A percentile compares a stretch with the other conserved stretches of the same genome.
Evolutionary conservation across 2,888 invertebrate species (phyloP).

Genomic region (Vanessa cardui): DNA sequence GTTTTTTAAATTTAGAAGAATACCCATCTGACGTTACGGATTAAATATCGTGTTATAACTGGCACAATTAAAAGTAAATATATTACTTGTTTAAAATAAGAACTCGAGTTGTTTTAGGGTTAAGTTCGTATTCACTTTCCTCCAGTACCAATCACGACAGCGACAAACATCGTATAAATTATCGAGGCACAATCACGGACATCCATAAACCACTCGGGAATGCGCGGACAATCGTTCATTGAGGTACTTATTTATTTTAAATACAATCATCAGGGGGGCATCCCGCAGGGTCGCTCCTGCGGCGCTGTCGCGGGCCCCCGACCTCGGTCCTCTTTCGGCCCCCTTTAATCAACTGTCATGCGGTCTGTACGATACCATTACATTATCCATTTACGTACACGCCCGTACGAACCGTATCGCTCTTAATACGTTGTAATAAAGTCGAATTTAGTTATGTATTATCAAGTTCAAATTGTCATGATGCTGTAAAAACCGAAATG

Average conservation of each 20-base stretch:
- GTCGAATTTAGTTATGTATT: constrained; percentile 11
- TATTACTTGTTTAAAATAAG: not conserved
- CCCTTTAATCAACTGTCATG: constrained; percentile 83
- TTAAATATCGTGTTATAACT: no score
- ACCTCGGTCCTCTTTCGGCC: constrained; percentile 76
- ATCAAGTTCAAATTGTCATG: constrained; percentile 46
- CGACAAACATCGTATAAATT: constrained; percentile 56
- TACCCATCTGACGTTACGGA: no score
- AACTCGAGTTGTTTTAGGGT: constrained; percentile 6
- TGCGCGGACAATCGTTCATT: constrained; percentile 81
- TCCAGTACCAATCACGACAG: constrained; percentile 24
- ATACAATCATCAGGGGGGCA: constrained; percentile 81
- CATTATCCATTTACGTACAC: constrained; percentile 43
- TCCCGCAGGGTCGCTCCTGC: constrained; percentile 72
- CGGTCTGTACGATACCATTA: constrained; percentile 69
- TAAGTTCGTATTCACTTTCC: constrained; percentile 27
- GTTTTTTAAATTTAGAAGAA: no score
- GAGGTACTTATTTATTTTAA: constrained; percentile 83
- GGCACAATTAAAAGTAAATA: no score
- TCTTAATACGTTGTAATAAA: constrained; percentile 38
- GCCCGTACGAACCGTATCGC: constrained; percentile 26
- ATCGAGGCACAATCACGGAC: constrained; percentile 57
- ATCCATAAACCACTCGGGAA: constrained; percentile 67
- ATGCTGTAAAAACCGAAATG: constrained; percentile 43
- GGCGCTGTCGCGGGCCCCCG: constrained; percentile 80